Conservation (phyloP, 2,888 invertebrate genomes). For the Muschampia plurimacula region DNA sequence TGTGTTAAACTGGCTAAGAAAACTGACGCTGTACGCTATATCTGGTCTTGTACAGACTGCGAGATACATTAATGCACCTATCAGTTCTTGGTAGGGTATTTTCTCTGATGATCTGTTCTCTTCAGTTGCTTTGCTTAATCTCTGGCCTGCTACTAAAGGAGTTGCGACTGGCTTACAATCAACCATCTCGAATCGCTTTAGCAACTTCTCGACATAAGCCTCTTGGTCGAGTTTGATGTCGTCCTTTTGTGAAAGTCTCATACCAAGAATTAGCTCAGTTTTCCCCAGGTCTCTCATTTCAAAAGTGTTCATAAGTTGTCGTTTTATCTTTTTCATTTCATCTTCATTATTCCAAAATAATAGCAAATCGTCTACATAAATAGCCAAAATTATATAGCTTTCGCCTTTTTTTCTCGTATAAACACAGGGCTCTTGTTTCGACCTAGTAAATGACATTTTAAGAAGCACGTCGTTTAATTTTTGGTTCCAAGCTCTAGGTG, state of each 20-base stretch:
- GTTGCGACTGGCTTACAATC: neutral
- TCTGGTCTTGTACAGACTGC: neutral
- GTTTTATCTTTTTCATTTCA: neutral
- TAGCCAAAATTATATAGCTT: neutral
- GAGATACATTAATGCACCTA: neutral
- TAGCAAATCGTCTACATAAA: slow-evolving; percentile 1
- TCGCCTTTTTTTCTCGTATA: neutral
- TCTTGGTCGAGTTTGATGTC: neutral
- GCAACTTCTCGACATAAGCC: neutral
- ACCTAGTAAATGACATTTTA: neutral
- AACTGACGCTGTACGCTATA: neutral
- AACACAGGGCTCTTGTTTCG: slow-evolving; percentile 1
- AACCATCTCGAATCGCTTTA: neutral
- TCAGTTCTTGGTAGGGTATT: neutral
- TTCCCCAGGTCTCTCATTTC: neutral
- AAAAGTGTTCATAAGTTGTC: neutral
- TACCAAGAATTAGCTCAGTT: slow-evolving; percentile 1
- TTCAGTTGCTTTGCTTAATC: neutral
- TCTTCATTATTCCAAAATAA: slow-evolving; percentile 5
- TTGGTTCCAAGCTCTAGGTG: slow-evolving; percentile 1
- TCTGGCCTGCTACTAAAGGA: neutral
- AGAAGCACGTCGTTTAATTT: neutral
- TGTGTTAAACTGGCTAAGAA: neutral
- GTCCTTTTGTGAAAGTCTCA: neutral
- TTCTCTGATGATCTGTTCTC: neutral